Percentiles rank a stretch among this genome's conserved stretches.
These are phyloP conservation scores for Loris lydekkerianus DNA, from an alignment of 2,797 vertebrate genomes.

Conservation along the genomic window DNA sequence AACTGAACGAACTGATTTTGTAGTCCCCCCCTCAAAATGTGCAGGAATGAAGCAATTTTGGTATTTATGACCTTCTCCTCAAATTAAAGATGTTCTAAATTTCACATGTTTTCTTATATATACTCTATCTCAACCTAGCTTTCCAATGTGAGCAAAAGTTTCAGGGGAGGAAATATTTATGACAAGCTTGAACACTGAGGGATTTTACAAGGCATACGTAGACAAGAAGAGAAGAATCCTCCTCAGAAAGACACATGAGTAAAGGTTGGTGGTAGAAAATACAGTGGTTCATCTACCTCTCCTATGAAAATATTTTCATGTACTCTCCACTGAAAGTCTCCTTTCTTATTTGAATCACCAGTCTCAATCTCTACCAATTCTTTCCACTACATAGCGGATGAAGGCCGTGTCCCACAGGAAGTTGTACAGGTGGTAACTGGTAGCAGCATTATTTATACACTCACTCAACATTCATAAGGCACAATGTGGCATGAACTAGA, in stretches of 20 bases:
- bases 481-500: not conserved
- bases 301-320: not conserved
- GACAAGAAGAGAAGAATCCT: not conserved
- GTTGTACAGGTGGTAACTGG: not conserved
- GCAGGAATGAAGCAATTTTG: constrained; percentile 7
- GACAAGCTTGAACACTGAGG: not conserved
- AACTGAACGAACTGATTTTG: not conserved
- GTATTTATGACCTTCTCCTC: constrained; percentile 29
- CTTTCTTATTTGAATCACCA: not conserved
- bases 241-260: not conserved
- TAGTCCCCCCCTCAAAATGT: not conserved
- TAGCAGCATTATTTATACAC: not conserved
- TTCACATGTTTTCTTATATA: not conserved
- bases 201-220: not conserved
- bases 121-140: not conserved
- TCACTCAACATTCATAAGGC: not conserved
- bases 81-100: constrained; percentile 1
- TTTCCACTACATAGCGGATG: not conserved
- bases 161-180: not conserved
- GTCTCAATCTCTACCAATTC: not conserved
- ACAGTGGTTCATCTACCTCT: not conserved
- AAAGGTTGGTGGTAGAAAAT: not conserved
- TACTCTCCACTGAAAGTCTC: not conserved
- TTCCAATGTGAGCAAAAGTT: not conserved
- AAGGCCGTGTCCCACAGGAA: not conserved